phyloP scores from a whole-genome alignment of 2,888 invertebrate species.

The Xylota segnis region DNA sequence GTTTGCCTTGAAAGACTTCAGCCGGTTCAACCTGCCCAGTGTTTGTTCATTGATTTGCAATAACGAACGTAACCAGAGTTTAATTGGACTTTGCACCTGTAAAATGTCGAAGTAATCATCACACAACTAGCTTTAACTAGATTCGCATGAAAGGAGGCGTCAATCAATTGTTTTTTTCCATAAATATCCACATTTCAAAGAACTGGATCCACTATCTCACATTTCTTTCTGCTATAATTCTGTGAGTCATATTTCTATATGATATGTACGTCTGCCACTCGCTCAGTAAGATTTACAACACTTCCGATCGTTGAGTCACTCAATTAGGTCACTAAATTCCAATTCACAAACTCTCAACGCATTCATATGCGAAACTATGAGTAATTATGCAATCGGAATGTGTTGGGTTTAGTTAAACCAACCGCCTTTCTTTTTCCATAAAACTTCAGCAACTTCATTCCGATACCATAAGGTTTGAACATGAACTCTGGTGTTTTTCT shows the following conservation, averaged over 20 bases:
- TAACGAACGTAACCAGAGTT: neutral
- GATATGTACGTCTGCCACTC: neutral
- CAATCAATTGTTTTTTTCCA: neutral
- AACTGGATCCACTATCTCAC: neutral
- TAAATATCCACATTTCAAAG: neutral
- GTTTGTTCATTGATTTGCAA: neutral
- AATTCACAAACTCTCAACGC: conserved; percentile 5
- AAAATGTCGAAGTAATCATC: neutral
- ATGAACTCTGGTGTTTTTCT: neutral
- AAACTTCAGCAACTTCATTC: conserved; percentile 15
- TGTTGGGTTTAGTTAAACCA: conserved; percentile 1
- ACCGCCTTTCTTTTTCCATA: conserved; percentile 33
- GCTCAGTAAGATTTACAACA: neutral
- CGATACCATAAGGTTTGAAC: neutral
- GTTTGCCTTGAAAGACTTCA: conserved; percentile 3
- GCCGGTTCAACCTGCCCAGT: neutral
- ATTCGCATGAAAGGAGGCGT: neutral
- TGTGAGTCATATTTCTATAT: conserved; percentile 7
- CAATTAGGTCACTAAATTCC: conserved; percentile 45
- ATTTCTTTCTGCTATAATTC: neutral
- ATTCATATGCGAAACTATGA: conserved; percentile 12
- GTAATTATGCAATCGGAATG: conserved; percentile 52
- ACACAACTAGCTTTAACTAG: neutral
- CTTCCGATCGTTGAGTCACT: conserved; percentile 35
- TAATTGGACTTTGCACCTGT: neutral